Conservation (phyloP, 2,113 vertebrate genomes). For the Acanthisitta chloris region DNA sequence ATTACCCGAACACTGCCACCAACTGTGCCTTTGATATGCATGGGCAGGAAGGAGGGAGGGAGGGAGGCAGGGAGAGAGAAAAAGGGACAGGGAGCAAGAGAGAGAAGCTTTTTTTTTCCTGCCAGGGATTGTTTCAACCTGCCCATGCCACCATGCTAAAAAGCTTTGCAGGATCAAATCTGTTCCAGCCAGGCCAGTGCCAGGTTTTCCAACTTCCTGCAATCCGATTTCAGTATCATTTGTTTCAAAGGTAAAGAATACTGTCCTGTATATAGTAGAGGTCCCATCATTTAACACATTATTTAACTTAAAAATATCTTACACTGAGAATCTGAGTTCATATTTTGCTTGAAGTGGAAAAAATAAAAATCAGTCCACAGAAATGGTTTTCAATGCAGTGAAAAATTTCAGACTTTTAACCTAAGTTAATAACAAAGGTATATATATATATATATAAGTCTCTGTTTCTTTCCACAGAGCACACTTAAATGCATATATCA, state of each 20-base stretch:
- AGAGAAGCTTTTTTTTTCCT: slow-evolving; percentile 62
- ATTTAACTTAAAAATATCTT: not conserved
- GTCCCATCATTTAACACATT: not conserved
- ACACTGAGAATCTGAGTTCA: not conserved
- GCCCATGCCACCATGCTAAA: slow-evolving; percentile 42
- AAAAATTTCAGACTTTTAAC: not conserved
- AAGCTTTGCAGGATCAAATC: slow-evolving; percentile 21
- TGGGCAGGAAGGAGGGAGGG: slow-evolving; percentile 63
- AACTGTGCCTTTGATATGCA: slow-evolving; percentile 92
- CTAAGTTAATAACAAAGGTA: not conserved
- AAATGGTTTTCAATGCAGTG: not conserved
- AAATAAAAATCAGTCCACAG: not conserved
- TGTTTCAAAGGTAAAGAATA: not conserved
- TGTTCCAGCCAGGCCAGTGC: not conserved
- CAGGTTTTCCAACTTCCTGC: not conserved
- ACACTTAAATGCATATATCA: not conserved
- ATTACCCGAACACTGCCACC: slow-evolving; percentile 89
- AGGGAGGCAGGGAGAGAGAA: not conserved
- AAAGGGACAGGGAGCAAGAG: not conserved
- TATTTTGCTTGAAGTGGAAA: not conserved
- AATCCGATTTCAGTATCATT: not conserved
- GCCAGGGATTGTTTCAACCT: slow-evolving; percentile 64
- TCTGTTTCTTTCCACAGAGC: not conserved
- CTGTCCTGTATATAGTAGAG: not conserved
- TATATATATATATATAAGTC: not conserved